A percentile compares a stretch with the other conserved stretches of the same genome.
phyloP scores from a whole-genome alignment of 1,140 invertebrate species.

The Aphaenogaster ashmeadi region DNA sequence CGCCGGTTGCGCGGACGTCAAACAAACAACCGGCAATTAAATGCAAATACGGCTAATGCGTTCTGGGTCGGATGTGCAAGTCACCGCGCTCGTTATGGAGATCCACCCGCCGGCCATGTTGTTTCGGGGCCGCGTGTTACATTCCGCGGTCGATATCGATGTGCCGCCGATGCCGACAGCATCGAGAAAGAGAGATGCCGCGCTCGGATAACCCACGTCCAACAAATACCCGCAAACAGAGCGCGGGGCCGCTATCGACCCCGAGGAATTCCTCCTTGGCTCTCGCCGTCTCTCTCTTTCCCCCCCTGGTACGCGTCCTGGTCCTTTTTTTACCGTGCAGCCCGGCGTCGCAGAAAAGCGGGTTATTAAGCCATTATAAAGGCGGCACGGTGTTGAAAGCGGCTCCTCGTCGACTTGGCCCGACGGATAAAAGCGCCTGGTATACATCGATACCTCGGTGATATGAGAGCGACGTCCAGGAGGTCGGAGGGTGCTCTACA shows the following conservation, averaged over 20 bases:
- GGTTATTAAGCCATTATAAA: constrained; percentile 63
- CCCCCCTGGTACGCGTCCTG: background rate
- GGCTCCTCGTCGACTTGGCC: constrained; percentile 36
- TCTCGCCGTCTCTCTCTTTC: constrained; percentile 29
- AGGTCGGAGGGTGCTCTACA: background rate
- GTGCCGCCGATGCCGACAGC: constrained; percentile 48
- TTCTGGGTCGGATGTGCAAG: constrained; percentile 84
- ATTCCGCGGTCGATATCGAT: constrained; percentile 77
- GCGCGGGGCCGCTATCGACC: constrained; percentile 55
- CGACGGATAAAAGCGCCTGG: constrained; percentile 41
- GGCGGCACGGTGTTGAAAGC: constrained; percentile 60
- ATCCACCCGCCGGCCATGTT: constrained; percentile 81
- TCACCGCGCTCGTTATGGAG: constrained; percentile 84
- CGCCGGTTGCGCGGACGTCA: constrained; percentile 83
- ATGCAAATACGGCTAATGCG: constrained; percentile 87
- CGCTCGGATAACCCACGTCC: constrained; percentile 62
- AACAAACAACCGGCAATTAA: constrained; percentile 87
- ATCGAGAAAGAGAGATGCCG: constrained; percentile 66
- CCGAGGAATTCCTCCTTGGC: constrained; percentile 29
- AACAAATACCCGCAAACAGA: constrained; percentile 73
- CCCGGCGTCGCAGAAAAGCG: constrained; percentile 53
- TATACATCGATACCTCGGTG: constrained; percentile 49
- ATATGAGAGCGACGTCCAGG: constrained; percentile 18
- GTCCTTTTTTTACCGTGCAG: constrained; percentile 43
- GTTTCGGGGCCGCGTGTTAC: constrained; percentile 76